These are phyloP conservation scores for Cyanoramphus novaezelandiae DNA, from an alignment of 2,113 vertebrate genomes.

Conservation along the genomic window DNA sequence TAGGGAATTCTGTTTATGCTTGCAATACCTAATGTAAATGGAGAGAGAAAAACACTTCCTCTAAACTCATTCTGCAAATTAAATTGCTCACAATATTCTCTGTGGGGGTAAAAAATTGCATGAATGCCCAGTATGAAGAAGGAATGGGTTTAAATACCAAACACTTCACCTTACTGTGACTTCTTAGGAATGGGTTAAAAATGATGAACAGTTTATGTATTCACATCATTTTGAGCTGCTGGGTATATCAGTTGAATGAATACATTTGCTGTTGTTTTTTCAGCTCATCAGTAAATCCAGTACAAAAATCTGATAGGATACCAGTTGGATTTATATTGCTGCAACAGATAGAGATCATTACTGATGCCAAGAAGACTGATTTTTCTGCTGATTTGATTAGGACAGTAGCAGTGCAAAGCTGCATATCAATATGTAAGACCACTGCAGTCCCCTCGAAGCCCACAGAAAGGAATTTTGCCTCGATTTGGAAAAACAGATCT, in stretches of 20 bases:
- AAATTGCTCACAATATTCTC: not conserved
- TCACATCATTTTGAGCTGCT: constrained; percentile 24
- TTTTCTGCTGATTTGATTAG: constrained; percentile 57
- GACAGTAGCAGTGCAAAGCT: not conserved
- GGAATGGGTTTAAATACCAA: not conserved
- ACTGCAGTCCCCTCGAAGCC: not conserved
- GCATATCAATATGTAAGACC: not conserved
- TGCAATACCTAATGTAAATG: not conserved
- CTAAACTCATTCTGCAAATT: not conserved
- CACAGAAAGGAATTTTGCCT: not conserved
- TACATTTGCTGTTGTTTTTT: constrained; percentile 31
- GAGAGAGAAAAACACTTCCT: not conserved
- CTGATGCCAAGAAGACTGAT: constrained; percentile 30
- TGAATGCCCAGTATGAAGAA: not conserved
- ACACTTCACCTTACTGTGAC: not conserved
- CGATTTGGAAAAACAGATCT: not conserved
- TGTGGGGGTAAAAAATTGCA: not conserved
- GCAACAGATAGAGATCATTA: constrained; percentile 52
- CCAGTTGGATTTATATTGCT: constrained; percentile 54
- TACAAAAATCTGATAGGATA: constrained; percentile 32
- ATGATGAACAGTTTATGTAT: constrained; percentile 28
- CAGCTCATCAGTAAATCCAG: constrained; percentile 28
- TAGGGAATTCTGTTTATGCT: not conserved
- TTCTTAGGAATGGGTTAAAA: constrained; percentile 32
- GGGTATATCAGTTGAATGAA: constrained; percentile 18